A percentile compares a stretch with the other conserved stretches of the same genome.
Conservation (phyloP, 2,113 vertebrate species). For the Pteruthius melanotis region DNA sequence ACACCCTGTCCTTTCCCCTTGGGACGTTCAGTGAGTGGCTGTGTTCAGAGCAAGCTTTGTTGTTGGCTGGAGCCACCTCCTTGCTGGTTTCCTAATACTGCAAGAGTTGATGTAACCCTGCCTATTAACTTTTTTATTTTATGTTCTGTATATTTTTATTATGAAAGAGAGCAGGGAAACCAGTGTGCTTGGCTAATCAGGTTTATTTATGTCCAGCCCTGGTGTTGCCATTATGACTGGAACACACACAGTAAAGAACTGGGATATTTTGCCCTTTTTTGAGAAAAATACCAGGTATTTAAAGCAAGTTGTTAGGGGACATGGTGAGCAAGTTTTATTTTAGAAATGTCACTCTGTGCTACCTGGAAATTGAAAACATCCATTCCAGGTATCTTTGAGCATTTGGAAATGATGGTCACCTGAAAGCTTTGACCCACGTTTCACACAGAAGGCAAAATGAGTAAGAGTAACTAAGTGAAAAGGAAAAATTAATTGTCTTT, state of each 20-base stretch:
- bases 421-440: not conserved
- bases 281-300: not conserved
- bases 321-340: not conserved
- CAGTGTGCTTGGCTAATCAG: not conserved
- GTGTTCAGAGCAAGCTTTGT: not conserved
- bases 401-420: not conserved
- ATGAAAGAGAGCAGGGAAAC: not conserved
- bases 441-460: not conserved
- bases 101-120: not conserved
- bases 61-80: not conserved
- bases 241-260: not conserved
- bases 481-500: conserved; percentile 22
- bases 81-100: not conserved
- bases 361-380: not conserved
- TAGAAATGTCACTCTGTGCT: not conserved
- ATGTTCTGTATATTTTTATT: conserved; percentile 5
- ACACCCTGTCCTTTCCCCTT: not conserved
- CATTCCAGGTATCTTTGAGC: not conserved
- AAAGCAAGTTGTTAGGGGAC: not conserved
- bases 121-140: conserved; percentile 16
- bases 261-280: not conserved
- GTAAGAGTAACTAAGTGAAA: not conserved
- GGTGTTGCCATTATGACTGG: not conserved
- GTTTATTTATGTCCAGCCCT: not conserved
- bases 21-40: not conserved